phyloP scores from a whole-genome alignment of 2,888 invertebrate species.

The Nasonia oneida region DNA sequence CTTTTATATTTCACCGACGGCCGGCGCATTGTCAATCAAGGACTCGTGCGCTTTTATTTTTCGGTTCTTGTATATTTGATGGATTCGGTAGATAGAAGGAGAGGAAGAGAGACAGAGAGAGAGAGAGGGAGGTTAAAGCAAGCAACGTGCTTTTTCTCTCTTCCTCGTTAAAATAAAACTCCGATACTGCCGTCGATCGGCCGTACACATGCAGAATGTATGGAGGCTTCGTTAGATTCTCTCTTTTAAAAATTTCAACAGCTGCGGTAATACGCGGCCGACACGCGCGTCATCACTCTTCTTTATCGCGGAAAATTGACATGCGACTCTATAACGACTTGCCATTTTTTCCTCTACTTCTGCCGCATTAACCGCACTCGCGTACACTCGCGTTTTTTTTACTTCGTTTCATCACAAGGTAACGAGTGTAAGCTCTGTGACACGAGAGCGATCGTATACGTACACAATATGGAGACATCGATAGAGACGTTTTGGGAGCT shows the following conservation, averaged over 20 bases:
- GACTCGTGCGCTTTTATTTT: neutral
- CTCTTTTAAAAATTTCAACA: neutral
- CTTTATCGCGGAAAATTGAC: neutral
- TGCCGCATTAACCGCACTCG: neutral
- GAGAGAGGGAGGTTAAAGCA: neutral
- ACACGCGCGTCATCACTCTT: neutral
- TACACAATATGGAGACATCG: slow-evolving; percentile 90
- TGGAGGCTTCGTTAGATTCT: neutral
- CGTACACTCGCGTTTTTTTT: too few species aligned
- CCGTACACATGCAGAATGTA: too few species aligned
- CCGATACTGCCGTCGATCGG: neutral
- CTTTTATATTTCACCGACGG: neutral
- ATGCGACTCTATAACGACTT: neutral
- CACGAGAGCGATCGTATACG: slow-evolving; percentile 77
- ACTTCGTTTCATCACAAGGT: neutral
- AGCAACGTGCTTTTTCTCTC: neutral
- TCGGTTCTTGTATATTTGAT: neutral
- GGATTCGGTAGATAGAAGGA: neutral
- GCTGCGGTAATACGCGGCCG: neutral
- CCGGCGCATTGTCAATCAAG: neutral
- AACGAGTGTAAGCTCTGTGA: neutral
- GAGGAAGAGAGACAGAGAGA: neutral
- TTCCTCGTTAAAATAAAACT: neutral
- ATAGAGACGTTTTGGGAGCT: slow-evolving; percentile 82
- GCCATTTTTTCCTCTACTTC: neutral